These are phyloP conservation scores for Vulpes vulpes DNA, from an alignment of 2,113 vertebrate species.

Conservation along the genomic window DNA sequence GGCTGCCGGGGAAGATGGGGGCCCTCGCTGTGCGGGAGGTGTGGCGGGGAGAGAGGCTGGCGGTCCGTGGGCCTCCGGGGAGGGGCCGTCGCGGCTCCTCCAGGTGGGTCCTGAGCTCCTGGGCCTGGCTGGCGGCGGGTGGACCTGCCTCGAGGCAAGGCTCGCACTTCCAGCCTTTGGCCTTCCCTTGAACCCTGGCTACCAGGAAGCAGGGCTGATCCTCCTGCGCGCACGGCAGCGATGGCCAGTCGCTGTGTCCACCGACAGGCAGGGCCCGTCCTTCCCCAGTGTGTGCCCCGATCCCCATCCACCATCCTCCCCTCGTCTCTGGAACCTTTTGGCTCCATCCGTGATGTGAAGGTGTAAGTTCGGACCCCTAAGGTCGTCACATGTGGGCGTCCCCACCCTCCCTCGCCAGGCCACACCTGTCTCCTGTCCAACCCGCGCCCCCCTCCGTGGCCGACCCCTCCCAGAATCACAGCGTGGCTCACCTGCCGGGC, in stretches of 20 bases:
- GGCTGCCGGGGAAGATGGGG: conserved; percentile 44
- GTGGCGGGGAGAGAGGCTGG: too few species aligned
- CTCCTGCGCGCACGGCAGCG: accelerated
- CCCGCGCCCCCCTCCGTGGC: too few species aligned
- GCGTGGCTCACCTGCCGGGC: background rate
- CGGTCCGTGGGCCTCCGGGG: too few species aligned
- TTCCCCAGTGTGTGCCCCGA: background rate
- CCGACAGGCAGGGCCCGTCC: background rate
- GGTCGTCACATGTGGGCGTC: background rate
- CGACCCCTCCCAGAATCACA: background rate
- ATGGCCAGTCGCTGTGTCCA: background rate
- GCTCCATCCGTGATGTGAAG: background rate
- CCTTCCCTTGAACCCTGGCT: background rate
- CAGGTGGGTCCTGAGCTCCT: background rate
- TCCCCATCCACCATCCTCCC: background rate
- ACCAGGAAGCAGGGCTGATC: background rate
- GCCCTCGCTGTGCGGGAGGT: too few species aligned
- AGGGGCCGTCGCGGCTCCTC: background rate
- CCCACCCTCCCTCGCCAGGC: background rate
- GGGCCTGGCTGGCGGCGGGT: too few species aligned
- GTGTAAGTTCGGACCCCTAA: background rate
- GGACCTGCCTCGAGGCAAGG: background rate
- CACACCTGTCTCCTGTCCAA: background rate
- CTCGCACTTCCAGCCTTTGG: accelerated
- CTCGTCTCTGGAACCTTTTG: background rate